Evolutionary conservation across 2,113 vertebrate genomes (phyloP), one percentile per base, ranked within the genome.

Genomic region (Notiomystis cincta): DNA sequence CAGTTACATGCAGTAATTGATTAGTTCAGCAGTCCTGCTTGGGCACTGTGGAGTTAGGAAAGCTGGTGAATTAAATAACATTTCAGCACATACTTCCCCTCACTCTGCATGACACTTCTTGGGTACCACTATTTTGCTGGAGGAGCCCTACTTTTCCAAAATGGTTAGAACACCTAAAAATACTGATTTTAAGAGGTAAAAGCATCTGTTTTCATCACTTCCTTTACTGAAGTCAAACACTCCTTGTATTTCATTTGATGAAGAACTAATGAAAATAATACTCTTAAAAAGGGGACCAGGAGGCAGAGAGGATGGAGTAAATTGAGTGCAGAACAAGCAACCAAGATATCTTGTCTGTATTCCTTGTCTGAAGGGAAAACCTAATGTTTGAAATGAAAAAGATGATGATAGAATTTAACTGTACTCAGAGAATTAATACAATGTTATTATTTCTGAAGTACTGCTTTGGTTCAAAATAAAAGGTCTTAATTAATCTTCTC

Each of bases 1-100:
- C 27, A 0, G 2, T 72, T 93, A 42, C 87, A 85, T 22, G 69
- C 73, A 87, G 61, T 40, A 97, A 97, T 90, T 81, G 78, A 95
- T 96, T 96, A 28, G 92, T 91, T 95, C 93, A 96, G 91, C 15
- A 4, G 54, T 75, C 91, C 82, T 90, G 90, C 81, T 62, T 28
- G 0, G 23, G 64, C 72, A 4, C 12, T 61, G 44, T 28, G 50
- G 37, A 8, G 28, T 64, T 84, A 67, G 30, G 76, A 80, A 90
- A 88, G 76, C 65, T 44, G 61, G 50, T 35, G 54, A 80, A 65
- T 80, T 89, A 37, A 66, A 70, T 37, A 89, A 10, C 15, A 11
- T 22, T 82, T 85, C 23, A 69, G 56, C 51, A 83, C 27, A 10
- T 6, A 3, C 45, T 61, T 64, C 45, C 58, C 42, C 30, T 85